Base-by-base conservation (phyloP, 2,888 invertebrate species). In the Andrena hattorfiana region DNA sequence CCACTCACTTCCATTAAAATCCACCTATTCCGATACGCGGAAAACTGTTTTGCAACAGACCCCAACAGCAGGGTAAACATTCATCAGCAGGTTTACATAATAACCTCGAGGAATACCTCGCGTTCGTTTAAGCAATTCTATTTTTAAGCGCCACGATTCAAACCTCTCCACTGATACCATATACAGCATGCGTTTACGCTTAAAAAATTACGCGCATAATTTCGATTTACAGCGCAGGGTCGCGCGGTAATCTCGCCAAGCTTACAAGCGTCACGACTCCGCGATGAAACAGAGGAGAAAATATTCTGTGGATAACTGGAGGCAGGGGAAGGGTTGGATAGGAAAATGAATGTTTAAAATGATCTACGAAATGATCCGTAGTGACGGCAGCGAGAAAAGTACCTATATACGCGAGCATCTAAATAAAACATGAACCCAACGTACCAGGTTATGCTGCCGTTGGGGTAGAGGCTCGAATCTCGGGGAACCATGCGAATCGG, bases 341-440 rank as follows among this genome's bases (percentile, higher is more conserved):
- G 63, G 59, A 77, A 62, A 56, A 77, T 77, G 81, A 81, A 81
- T 77, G 56, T 81, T 83, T 81, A 60, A 81, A 81, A 77, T 70
- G 81, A 81, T 83, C 72, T 70, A 77, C 74, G 83, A 84, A 78
- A 76, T 81, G 81, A 77, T 77, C 80, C 77, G 77, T 70, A 81
- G 85, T 51, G 75, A 73, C 59, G 69, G 20, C 48, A 35, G 26
- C 49, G 20, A 5, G 67, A 42, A 56, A 63, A 63, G 63, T 26
- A 30, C 28, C 13, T 8, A 32, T 51, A 28, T 42, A 30, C 48
- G 8, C 59, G 64, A 30, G 23, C 28, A 30, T 7, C 5, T 68
- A 62, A 78, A 84, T 78, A 79, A 83, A 83, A 79, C 63, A 78
- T 66, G 72, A 76, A 68, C 48, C 30, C 59, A 68, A 75, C 71